These are phyloP conservation scores for Oryzias melastigma DNA, from an alignment of 2,113 vertebrate genomes.

Conservation along the genomic window DNA sequence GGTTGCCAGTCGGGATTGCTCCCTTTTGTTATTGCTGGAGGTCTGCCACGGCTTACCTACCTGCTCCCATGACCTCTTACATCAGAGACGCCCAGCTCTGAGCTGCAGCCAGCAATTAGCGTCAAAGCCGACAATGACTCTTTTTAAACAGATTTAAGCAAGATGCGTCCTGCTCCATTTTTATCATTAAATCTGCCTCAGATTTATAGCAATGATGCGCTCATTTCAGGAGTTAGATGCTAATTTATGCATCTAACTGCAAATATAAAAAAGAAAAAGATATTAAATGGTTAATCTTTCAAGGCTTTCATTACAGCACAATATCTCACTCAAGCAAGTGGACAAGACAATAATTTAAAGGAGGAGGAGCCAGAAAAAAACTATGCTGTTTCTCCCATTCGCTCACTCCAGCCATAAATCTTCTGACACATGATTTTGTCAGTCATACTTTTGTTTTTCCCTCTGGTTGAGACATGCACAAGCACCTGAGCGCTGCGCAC, in stretches of 20 bases:
- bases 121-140: constrained; percentile 71
- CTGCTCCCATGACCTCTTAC: constrained; percentile 76
- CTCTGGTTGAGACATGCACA: constrained; percentile 81
- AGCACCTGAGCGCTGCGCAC: constrained; percentile 71
- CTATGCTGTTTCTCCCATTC: constrained; percentile 64
- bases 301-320: constrained; percentile 37
- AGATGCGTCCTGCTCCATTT: constrained; percentile 51
- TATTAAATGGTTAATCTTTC: constrained; percentile 36
- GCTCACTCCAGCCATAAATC: constrained; percentile 77
- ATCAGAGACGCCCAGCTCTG: constrained; percentile 72
- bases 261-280: constrained; percentile 32
- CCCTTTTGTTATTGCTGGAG: constrained; percentile 75
- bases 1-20: constrained; percentile 57
- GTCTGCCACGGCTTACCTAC: constrained; percentile 74
- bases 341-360: constrained; percentile 72
- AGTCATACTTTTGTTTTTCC: constrained; percentile 77
- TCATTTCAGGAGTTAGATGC: constrained; percentile 2
- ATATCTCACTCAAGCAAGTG: constrained; percentile 62
- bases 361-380: constrained; percentile 48
- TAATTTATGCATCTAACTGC: background rate
- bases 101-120: constrained; percentile 55
- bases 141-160: constrained; percentile 49
- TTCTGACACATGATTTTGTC: constrained; percentile 79
- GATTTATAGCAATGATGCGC: constrained; percentile 23
- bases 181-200: constrained; percentile 47